These are phyloP conservation scores for Plebejus argus DNA, from an alignment of 2,888 invertebrate genomes.

Conservation along the genomic window DNA sequence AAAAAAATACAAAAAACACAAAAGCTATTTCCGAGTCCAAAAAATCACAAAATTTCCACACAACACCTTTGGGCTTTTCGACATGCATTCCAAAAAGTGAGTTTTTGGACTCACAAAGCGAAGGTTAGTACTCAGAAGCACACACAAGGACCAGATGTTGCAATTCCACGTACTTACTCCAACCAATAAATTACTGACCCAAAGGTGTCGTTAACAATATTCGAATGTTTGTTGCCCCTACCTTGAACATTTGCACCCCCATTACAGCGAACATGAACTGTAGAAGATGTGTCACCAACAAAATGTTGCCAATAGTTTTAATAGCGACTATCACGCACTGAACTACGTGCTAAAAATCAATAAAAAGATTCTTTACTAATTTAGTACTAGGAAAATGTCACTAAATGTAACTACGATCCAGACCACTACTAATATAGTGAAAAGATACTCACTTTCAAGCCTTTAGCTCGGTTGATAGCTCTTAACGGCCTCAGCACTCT, in stretches of 20 bases:
- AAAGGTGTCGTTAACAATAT: slow-evolving; percentile 67
- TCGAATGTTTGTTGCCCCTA: slow-evolving; percentile 78
- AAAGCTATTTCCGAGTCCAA: slow-evolving; percentile 72
- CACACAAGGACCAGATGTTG: slow-evolving; percentile 43
- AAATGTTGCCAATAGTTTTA: slow-evolving; percentile 99
- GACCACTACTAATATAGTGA: slow-evolving; percentile 25
- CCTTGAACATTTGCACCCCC: slow-evolving; percentile 99
- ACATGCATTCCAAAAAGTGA: slow-evolving; percentile 59
- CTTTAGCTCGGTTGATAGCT: slow-evolving; percentile 99
- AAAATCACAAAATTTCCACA: slow-evolving; percentile 63
- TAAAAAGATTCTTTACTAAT: slow-evolving; percentile 44
- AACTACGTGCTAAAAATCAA: slow-evolving; percentile 95
- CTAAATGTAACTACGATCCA: slow-evolving; percentile 29
- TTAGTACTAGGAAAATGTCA: slow-evolving; percentile 20
- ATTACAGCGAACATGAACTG: slow-evolving; percentile 99
- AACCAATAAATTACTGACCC: slow-evolving; percentile 52
- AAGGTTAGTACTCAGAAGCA: slow-evolving; percentile 45
- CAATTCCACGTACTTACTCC: slow-evolving; percentile 32
- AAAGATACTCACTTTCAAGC: slow-evolving; percentile 92
- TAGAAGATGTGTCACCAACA: slow-evolving; percentile 99
- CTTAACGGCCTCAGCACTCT: slow-evolving; percentile 97
- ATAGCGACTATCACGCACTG: slow-evolving; percentile 99
- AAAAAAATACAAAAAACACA: slow-evolving; percentile 70
- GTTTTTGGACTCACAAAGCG: slow-evolving; percentile 72
- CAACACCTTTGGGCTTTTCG: slow-evolving; percentile 75